Base-by-base conservation (phyloP, 2,113 vertebrate genomes). In the Neofelis nebulosa region DNA sequence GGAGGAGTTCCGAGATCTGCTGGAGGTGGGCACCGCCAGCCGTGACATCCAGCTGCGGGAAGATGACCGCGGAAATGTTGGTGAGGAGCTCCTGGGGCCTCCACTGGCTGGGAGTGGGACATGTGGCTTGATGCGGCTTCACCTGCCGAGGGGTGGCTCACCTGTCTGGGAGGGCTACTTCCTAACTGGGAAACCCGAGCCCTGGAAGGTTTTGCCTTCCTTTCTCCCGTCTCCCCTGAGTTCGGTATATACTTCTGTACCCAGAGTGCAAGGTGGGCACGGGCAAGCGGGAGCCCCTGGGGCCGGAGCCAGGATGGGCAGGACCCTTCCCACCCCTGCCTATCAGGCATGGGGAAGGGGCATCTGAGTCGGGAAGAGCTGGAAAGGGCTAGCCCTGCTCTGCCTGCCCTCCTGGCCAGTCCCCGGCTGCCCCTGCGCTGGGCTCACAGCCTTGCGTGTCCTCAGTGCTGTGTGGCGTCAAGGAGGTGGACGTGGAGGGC, bases 31-130 rank as follows among this genome's bases (percentile, higher is more conserved):
- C 98, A 99, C 99, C 0, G 99, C 99, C 91, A 99, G 99, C 98
- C 99, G 99, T 69, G 99, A 99, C 98, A 99, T 99, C 96, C 99
- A 99, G 98, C 99, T 99, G 78, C 98, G 99, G 19, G 99, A 99
- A 97, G 99, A 99, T 57, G 99, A 99, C 90, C 99, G 99, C 48
- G 99, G 99, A n/a, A 99, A 99, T 91, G 97, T 99, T n/a, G 99
- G 99, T 99, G 99, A 86, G 98, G 74, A 95, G n/a, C 8, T 27
- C 82, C 65, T 0, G 18, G 19, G n/a, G 36, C 41, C 18, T 6
- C 11, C 6, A 0, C 41, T 31, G 78, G 19, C 50, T 13, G 85
- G 19, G 48, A 48, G 61, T 8, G 48, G 76, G 83, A 31, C 38
- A 0, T 4, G 11, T 16, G 52, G 84, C 69, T n/a, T 11, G 74